phyloP scores from a whole-genome alignment of 1,140 invertebrate species.

The Forficula auricularia region DNA sequence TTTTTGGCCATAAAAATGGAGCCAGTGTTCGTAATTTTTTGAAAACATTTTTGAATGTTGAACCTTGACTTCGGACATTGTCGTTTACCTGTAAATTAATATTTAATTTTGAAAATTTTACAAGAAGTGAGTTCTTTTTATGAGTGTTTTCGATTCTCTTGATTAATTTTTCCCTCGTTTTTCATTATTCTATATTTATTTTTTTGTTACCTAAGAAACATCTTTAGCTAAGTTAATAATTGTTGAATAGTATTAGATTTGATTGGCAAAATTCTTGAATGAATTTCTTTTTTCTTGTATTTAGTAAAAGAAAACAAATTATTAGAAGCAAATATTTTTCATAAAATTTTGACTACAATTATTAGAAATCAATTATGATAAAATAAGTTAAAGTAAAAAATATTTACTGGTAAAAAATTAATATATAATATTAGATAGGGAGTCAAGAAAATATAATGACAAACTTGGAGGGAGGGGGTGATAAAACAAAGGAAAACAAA shows the following conservation, averaged over 20 bases:
- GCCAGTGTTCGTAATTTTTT: slow-evolving; percentile 60
- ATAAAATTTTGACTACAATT: no score
- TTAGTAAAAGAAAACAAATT: no score
- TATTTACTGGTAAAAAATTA: no score
- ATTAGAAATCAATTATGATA: no score
- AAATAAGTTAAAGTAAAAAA: no score
- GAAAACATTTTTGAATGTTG: slow-evolving; percentile 62
- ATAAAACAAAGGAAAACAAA: no score
- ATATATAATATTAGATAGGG: no score
- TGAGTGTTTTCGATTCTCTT: background rate
- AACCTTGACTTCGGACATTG: slow-evolving; percentile 24
- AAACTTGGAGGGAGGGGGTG: no score
- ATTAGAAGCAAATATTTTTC: no score
- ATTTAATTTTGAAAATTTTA: slow-evolving; percentile 6
- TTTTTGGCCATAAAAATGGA: slow-evolving; percentile 91
- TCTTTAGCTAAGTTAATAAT: slow-evolving; percentile 29
- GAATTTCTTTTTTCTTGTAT: no score
- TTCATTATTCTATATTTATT: slow-evolving; percentile 1
- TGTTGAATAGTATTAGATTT: slow-evolving; percentile 24
- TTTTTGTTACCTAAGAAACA: slow-evolving; percentile 20
- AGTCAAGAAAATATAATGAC: no score
- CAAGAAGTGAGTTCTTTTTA: slow-evolving; percentile 1
- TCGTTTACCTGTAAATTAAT: slow-evolving; percentile 5
- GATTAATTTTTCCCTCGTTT: slow-evolving; percentile 7
- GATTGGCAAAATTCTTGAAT: no score